Conservation (phyloP, 30 jellyfish, hydroid and myxozoan genomes). For the Mastigias papua region DNA sequence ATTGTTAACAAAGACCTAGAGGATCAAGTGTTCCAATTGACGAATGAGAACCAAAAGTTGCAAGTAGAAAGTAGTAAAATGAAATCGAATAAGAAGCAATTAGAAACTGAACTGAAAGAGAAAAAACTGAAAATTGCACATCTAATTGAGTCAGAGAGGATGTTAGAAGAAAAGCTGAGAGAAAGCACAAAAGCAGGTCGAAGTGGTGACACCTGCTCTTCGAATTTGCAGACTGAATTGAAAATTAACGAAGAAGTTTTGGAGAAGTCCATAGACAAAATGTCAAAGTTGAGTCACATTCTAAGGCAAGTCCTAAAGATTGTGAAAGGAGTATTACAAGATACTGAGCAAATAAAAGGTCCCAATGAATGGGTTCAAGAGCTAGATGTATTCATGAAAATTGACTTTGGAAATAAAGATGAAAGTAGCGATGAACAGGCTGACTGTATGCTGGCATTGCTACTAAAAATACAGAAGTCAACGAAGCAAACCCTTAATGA, state of each 20-base stretch:
- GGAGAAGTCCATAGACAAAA: constrained; percentile 44
- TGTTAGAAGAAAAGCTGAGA: constrained; percentile 46
- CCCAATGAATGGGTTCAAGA: constrained; percentile 10
- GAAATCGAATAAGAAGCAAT: constrained; percentile 39
- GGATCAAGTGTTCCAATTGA: constrained; percentile 86
- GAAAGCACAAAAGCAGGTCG: constrained; percentile 29
- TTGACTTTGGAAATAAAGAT: constrained; percentile 32
- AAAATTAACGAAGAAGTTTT: constrained; percentile 46
- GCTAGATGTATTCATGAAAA: constrained; percentile 25
- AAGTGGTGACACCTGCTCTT: constrained; percentile 15
- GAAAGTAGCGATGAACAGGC: constrained; percentile 1
- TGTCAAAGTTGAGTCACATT: constrained; percentile 32
- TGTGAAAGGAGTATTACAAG: constrained; percentile 1
- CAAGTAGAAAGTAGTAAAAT: constrained; percentile 60
- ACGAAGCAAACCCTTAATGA: constrained; percentile 41
- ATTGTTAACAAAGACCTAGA: constrained; percentile 90
- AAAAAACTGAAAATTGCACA: constrained; percentile 32
- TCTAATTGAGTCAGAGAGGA: constrained; percentile 33
- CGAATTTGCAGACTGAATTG: constrained; percentile 45
- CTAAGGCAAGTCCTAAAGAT: constrained; percentile 40
- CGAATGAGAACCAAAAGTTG: constrained; percentile 84
- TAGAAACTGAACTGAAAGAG: constrained; percentile 68
- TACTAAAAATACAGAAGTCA: constrained; percentile 21
- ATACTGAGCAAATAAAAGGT: constrained; percentile 10
- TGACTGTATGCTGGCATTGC: constrained; percentile 25